Base-by-base conservation (phyloP, 2,888 invertebrate genomes). In the Nomada ferruginata region DNA sequence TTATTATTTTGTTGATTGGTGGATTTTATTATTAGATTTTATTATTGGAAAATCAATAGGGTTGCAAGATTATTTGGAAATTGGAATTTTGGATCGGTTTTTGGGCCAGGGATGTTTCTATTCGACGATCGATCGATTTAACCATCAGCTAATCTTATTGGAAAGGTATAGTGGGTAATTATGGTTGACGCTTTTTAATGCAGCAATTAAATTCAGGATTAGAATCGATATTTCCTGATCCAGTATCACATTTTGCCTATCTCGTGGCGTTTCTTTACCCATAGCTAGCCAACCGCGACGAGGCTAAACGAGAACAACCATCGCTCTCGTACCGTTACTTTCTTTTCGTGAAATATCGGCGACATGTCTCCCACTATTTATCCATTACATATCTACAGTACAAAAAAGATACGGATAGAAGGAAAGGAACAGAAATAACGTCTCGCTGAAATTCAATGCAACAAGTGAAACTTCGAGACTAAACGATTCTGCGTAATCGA, bases 161-260 rank as follows among this genome's bases (percentile, higher is more conserved):
- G 36, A 36, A 7, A 36, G 36, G 36, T 36, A 36, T 36, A 7
- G 36, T 36, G 36, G 36, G 36, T 36, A 36, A 36, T 36, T 36
- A 36, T 36, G 26, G 26, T 26, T 26, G 26, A 26, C 26, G 26
- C 26, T 82, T 74, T 63, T 74, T 75, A 50, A 23, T n/a, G 29
- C 15, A 20, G 29, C 47, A 55, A 79, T 73, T 50, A 15, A 59
- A 53, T 11, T n/a, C 5, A 18, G 0, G 18, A 26, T 18, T 75
- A 82, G 65, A 76, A 72, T 29, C 71, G 11, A 59, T 23, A 15
- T 61, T 81, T 72, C 72, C 50, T 44, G 66, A 52, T 66, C 42
- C 36, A 23, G 23, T 20, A 5, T 74, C 18, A 57, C 29, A 29
- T 36, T 59, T 55, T 42, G n/a, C 52, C 44, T n/a, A n/a, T 15